Percentiles rank a stretch among this genome's conserved stretches.
These are phyloP conservation scores for Babylonia areolata DNA, from an alignment of 1,140 invertebrate genomes.

Conservation along the genomic window DNA sequence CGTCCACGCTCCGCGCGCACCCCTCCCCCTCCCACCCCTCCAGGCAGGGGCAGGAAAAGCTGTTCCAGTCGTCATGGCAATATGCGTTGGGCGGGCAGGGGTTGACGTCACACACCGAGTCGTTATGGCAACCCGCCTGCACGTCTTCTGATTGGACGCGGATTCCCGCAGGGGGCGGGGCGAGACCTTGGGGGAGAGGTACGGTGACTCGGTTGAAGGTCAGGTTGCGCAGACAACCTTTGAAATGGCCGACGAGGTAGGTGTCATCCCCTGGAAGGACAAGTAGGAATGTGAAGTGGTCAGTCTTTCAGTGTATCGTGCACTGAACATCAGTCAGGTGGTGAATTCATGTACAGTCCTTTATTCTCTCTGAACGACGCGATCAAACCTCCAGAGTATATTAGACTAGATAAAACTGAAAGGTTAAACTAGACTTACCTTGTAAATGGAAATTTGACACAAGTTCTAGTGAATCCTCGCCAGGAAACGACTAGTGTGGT, in stretches of 20 bases:
- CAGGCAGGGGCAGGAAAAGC: constrained; percentile 86
- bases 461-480: too few relatives aligned
- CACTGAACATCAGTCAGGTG: too few relatives aligned
- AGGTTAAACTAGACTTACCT: too few relatives aligned
- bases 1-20: constrained; percentile 51
- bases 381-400: too few relatives aligned
- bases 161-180: constrained; percentile 36
- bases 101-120: constrained; percentile 93
- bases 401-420: too few relatives aligned
- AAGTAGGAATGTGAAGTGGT: too few relatives aligned
- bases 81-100: constrained; percentile 91
- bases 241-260: constrained; percentile 53
- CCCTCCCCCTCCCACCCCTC: constrained; percentile 53
- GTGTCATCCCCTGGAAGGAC: constrained; percentile 50
- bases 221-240: constrained; percentile 62
- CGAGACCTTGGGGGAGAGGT: constrained; percentile 39
- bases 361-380: too few relatives aligned
- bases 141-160: constrained; percentile 35
- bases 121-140: constrained; percentile 77
- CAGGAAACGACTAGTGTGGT: too few relatives aligned
- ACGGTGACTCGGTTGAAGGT: constrained; percentile 57
- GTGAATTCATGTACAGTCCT: too few relatives aligned
- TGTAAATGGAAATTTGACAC: too few relatives aligned
- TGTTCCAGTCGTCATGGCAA: constrained; percentile 83
- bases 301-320: too few relatives aligned